These are phyloP conservation scores for Standfussiana lucernea DNA, from an alignment of 2,888 invertebrate species.

Conservation along the genomic window DNA sequence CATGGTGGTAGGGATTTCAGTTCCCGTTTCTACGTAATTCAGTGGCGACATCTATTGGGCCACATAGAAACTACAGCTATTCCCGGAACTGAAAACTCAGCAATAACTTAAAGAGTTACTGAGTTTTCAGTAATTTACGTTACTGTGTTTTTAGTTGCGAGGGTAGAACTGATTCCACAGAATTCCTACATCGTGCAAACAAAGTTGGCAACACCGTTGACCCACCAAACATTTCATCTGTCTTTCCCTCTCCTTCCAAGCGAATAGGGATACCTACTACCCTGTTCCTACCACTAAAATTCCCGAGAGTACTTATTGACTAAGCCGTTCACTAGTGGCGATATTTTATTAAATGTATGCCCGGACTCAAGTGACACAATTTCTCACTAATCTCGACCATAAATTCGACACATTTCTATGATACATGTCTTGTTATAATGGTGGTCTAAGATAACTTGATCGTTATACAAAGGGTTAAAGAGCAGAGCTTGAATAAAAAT, in stretches of 20 bases:
- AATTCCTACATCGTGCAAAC: background rate
- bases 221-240: background rate
- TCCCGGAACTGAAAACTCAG: background rate
- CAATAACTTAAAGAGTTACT: background rate
- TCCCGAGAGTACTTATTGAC: background rate
- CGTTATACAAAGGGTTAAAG: conserved; percentile 37
- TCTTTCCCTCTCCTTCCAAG: background rate
- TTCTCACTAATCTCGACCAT: background rate
- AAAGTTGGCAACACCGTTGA: background rate
- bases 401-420: background rate
- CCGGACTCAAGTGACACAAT: background rate
- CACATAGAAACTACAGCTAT: background rate
- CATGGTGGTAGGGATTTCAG: background rate
- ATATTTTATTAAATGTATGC: background rate
- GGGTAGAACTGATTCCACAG: background rate
- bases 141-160: background rate
- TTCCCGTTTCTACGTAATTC: background rate
- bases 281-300: background rate
- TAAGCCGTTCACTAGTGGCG: background rate
- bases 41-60: background rate
- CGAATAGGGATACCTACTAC: background rate
- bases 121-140: background rate
- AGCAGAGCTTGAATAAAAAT: conserved; percentile 42
- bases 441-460: background rate
- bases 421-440: background rate